phyloP scores from a whole-genome alignment of 2,888 invertebrate species.

The Eucriotettix oculatus region DNA sequence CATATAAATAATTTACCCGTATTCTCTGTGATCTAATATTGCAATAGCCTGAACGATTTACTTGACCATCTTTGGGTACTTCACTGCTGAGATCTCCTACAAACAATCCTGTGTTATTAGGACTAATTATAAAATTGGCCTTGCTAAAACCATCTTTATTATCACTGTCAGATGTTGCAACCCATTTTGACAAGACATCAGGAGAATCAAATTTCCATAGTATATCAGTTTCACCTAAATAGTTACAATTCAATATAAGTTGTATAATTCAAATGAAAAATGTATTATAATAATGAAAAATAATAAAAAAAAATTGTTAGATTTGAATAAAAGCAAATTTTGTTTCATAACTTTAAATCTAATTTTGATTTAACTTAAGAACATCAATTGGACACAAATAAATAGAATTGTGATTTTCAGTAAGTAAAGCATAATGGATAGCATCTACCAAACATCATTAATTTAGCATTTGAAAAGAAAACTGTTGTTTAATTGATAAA shows the following conservation, averaged over 20 bases:
- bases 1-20: constrained; percentile 31
- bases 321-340: too few species aligned
- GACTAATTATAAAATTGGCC: constrained; percentile 46
- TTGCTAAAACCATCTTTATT: constrained; percentile 60
- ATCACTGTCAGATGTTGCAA: constrained; percentile 62
- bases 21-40: constrained; percentile 51
- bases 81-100: constrained; percentile 50
- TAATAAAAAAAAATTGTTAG: too few species aligned
- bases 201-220: constrained; percentile 51
- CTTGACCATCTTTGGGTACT: constrained; percentile 63
- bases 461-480: too few species aligned
- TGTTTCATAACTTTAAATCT: too few species aligned
- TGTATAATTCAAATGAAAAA: too few species aligned
- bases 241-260: neutral
- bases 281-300: too few species aligned
- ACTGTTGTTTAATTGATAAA: too few species aligned
- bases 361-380: too few species aligned
- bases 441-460: too few species aligned
- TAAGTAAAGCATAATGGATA: too few species aligned
- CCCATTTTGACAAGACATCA: constrained; percentile 47
- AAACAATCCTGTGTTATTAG: constrained; percentile 52
- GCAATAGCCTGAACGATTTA: constrained; percentile 66
- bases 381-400: too few species aligned
- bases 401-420: too few species aligned
- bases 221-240: constrained; percentile 51